Evolutionary conservation across 2,888 invertebrate species (phyloP), one percentile per base, ranked within the genome.

Genomic region (Siphonodentalium dalli): DNA sequence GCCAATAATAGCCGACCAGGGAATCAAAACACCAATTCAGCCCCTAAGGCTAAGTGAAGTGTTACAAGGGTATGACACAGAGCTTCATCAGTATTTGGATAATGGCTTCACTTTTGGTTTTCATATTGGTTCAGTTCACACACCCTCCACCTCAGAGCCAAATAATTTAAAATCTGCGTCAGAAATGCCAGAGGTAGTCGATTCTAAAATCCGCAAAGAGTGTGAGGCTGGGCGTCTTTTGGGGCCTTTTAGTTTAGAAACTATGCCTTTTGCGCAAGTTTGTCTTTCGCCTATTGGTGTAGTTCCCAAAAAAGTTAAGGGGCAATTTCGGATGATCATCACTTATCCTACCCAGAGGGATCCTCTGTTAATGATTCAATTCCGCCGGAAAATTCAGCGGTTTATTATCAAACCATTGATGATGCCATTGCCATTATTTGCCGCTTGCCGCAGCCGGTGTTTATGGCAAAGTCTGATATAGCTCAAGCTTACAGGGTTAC

Each of bases 121-220:
- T n/a, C n/a, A n/a, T n/a, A n/a, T n/a, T n/a, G n/a, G n/a, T n/a
- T n/a, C n/a, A n/a, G n/a, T n/a, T n/a, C n/a, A n/a, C n/a, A n/a
- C n/a, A n/a, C n/a, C n/a, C n/a, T n/a, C n/a, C n/a, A n/a, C n/a
- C n/a, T n/a, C n/a, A n/a, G n/a, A n/a, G n/a, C 37, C 44, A 8
- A 15, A 33, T 7, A 57, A 57, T 21, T 26, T 57, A 13, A 43
- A 52, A 29, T 56, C 56, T 3, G 47, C 48, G 21, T 15, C 4
- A 5, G 39, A 31, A 15, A 15, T 40, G 24, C 51, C 57, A 11
- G 15, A 26, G 4, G 26, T 45, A 11, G 49, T 49, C 24, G 9
- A 11, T 3, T 24, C 18, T 8, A 42, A 43, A 38, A 29, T 21
- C 31, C 5, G 20, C 13, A 21, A 35, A 34, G 46, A 46, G 34